phyloP scores from a whole-genome alignment of 2,797 vertebrate genomes.

The Anabas testudineus region DNA sequence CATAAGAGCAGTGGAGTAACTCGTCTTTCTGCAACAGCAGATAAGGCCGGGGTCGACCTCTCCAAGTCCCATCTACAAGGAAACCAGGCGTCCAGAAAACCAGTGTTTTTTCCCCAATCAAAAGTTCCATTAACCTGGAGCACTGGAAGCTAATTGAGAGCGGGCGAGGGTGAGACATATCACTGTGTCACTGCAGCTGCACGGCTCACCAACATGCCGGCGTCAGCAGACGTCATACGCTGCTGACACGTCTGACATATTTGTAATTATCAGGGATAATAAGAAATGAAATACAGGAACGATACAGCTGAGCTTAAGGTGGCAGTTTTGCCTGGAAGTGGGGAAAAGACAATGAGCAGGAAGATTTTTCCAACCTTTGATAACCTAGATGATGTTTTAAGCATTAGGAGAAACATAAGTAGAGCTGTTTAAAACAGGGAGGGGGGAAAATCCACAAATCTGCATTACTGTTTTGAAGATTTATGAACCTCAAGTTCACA shows the following conservation, averaged over 20 bases:
- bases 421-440: constrained; percentile 13
- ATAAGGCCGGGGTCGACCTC: constrained; percentile 75
- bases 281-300: constrained; percentile 39
- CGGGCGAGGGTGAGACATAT: constrained; percentile 63
- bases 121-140: constrained; percentile 84
- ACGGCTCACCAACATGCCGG: constrained; percentile 22
- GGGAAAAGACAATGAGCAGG: constrained; percentile 87
- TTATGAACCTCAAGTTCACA: constrained; percentile 66
- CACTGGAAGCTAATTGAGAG: constrained; percentile 80
- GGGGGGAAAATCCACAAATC: constrained; percentile 48
- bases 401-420: constrained; percentile 43
- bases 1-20: constrained; percentile 26
- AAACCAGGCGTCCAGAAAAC: constrained; percentile 54
- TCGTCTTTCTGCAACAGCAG: constrained; percentile 61
- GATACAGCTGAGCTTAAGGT: constrained; percentile 30
- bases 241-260: constrained; percentile 63
- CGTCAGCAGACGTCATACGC: constrained; percentile 47
- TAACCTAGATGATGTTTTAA: constrained; percentile 55
- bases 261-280: constrained; percentile 74
- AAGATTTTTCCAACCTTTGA: constrained; percentile 83
- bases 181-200: constrained; percentile 55
- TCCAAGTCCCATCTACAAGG: constrained; percentile 41
- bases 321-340: background rate
- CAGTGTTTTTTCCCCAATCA: constrained; percentile 70
- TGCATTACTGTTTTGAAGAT: constrained; percentile 70